Evolutionary conservation across 2,797 vertebrate species (phyloP).

Genomic region (Choloepus didactylus): DNA sequence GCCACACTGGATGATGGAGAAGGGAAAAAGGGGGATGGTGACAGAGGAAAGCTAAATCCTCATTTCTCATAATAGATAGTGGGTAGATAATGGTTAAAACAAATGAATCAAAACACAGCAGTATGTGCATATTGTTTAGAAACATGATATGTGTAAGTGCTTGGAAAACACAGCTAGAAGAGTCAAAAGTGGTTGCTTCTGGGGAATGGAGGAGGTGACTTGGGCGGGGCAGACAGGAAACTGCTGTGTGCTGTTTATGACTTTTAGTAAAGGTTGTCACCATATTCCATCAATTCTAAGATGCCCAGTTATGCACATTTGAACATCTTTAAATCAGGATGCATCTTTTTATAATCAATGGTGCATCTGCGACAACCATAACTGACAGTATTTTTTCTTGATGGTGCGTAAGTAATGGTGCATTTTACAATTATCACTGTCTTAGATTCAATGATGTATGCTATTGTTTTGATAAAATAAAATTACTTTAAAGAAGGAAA

Average conservation of each 20-base stretch:
- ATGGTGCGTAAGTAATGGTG: not conserved
- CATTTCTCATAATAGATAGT: not conserved
- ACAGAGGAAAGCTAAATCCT: not conserved
- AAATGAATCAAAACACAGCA: not conserved
- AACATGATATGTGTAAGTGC: not conserved
- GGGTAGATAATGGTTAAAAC: not conserved
- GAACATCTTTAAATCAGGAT: not conserved
- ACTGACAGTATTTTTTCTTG: not conserved
- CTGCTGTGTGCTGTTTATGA: fast-evolving
- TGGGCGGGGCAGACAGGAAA: slow-evolving; percentile 32
- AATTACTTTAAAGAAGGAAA: not conserved
- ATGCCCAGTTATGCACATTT: not conserved
- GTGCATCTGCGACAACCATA: not conserved
- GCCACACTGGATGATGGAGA: not conserved
- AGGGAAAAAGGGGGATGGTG: not conserved
- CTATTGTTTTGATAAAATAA: not conserved
- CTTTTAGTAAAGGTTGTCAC: not conserved
- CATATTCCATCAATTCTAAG: not conserved
- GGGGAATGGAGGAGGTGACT: fast-evolving
- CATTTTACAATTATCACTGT: not conserved
- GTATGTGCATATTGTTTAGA: not conserved
- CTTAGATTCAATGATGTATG: not conserved
- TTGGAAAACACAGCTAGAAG: not conserved
- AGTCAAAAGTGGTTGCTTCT: not conserved
- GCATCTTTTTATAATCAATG: not conserved